A percentile compares a stretch with the other conserved stretches of the same genome.
Evolutionary conservation across 2,113 vertebrate genomes (phyloP).

Genomic region (Galemys pyrenaicus): DNA sequence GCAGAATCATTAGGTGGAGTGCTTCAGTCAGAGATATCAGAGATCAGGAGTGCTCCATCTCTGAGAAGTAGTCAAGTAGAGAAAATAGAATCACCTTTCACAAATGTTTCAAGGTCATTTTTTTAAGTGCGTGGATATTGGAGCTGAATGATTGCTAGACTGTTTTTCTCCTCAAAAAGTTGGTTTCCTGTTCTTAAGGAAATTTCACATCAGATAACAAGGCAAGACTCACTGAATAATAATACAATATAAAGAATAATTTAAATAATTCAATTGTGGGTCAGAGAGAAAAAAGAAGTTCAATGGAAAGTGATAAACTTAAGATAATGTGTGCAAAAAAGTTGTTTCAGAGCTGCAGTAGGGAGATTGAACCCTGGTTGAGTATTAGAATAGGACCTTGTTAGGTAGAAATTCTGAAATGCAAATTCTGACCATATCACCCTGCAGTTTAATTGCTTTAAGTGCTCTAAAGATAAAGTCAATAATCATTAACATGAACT

Average conservation of each 20-base stretch:
- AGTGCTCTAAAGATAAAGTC: neutral
- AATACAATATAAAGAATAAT: neutral
- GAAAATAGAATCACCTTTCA: neutral
- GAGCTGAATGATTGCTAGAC: neutral
- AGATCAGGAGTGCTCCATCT: neutral
- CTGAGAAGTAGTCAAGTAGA: neutral
- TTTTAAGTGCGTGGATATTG: neutral
- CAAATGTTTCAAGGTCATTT: constrained; percentile 2
- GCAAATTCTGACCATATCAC: neutral
- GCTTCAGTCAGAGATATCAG: neutral
- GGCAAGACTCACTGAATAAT: neutral
- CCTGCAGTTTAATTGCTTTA: neutral
- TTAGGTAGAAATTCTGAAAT: neutral
- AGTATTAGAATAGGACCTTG: neutral
- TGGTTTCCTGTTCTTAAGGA: neutral
- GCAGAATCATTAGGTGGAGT: neutral
- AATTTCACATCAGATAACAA: neutral
- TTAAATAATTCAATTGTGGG: neutral
- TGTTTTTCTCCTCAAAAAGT: constrained; percentile 18
- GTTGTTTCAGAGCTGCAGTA: neutral
- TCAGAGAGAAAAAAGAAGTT: neutral
- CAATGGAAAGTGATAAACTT: neutral
- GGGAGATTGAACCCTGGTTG: neutral
- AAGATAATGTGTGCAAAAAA: neutral
- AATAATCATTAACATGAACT: neutral